Percentiles rank a stretch among this genome's conserved stretches.
Conservation (phyloP, 2,113 vertebrate species). For the Stegostoma tigrinum region DNA sequence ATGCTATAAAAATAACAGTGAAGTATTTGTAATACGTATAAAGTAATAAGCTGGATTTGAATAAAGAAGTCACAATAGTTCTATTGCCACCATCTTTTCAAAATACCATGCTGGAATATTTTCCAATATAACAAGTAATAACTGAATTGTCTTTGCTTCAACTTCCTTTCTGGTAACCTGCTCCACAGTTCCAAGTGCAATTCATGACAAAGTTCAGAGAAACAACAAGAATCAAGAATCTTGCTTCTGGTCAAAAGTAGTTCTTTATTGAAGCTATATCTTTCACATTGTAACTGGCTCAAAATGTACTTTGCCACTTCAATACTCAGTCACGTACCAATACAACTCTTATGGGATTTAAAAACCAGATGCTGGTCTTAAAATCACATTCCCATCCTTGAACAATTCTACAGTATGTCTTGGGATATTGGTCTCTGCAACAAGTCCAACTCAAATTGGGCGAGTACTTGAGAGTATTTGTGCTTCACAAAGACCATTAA, state of each 20-base stretch:
- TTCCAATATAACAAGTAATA: neutral
- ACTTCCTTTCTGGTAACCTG: neutral
- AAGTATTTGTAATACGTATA: neutral
- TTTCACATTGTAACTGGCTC: neutral
- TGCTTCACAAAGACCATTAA: neutral
- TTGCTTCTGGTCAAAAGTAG: neutral
- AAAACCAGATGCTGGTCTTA: neutral
- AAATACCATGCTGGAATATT: neutral
- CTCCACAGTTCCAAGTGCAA: neutral
- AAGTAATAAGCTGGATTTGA: neutral
- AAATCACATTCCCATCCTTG: neutral
- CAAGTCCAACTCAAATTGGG: neutral
- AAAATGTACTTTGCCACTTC: neutral
- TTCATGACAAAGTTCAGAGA: neutral
- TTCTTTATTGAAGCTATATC: neutral
- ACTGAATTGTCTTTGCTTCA: neutral
- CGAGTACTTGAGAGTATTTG: neutral
- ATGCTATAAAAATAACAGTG: neutral
- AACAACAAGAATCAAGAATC: neutral
- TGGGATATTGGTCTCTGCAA: neutral
- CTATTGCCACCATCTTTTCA: neutral
- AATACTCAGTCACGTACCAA: neutral
- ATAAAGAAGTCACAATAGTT: neutral
- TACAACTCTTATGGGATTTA: neutral
- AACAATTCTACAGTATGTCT: neutral